Evolutionary conservation across 2,113 vertebrate species (phyloP).

Genomic region (Oncorhynchus nerka): DNA sequence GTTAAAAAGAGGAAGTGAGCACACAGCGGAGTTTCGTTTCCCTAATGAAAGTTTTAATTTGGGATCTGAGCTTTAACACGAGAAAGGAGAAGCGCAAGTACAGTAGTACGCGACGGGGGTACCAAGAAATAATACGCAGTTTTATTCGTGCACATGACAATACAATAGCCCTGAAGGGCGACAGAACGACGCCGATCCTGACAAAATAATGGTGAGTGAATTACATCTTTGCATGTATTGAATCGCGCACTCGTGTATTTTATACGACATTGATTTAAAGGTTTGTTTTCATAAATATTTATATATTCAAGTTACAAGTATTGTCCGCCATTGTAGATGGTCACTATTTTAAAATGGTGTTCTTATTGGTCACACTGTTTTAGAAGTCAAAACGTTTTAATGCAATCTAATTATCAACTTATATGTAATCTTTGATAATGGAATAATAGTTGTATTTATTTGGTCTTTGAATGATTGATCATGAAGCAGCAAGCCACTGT

Average conservation of each 20-base stretch:
- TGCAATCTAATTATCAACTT: too few relatives aligned
- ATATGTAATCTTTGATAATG: too few relatives aligned
- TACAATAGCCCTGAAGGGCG: not conserved
- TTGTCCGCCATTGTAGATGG: too few relatives aligned
- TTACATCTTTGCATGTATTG: not conserved
- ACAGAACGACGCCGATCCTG: not conserved
- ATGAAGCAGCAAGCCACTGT: too few relatives aligned
- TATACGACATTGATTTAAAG: too few relatives aligned
- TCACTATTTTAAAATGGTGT: too few relatives aligned
- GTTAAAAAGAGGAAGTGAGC: slow-evolving; percentile 47
- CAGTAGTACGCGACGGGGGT: not conserved
- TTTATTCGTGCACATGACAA: not conserved
- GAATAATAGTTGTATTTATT: too few relatives aligned
- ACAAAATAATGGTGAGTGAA: not conserved
- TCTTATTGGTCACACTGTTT: too few relatives aligned
- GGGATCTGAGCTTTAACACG: not conserved
- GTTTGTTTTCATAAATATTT: too few relatives aligned
- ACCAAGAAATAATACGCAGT: not conserved
- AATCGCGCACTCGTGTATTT: not conserved
- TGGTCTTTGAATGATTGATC: too few relatives aligned
- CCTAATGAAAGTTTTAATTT: slow-evolving; percentile 29
- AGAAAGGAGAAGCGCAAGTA: slow-evolving; percentile 45
- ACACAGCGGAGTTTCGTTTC: slow-evolving; percentile 51
- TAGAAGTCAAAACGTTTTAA: too few relatives aligned
- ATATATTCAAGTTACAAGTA: too few relatives aligned